A percentile compares a stretch with the other conserved stretches of the same genome.
Evolutionary conservation across 2,888 invertebrate genomes (phyloP).

Genomic region (Ochropleura plecta): DNA sequence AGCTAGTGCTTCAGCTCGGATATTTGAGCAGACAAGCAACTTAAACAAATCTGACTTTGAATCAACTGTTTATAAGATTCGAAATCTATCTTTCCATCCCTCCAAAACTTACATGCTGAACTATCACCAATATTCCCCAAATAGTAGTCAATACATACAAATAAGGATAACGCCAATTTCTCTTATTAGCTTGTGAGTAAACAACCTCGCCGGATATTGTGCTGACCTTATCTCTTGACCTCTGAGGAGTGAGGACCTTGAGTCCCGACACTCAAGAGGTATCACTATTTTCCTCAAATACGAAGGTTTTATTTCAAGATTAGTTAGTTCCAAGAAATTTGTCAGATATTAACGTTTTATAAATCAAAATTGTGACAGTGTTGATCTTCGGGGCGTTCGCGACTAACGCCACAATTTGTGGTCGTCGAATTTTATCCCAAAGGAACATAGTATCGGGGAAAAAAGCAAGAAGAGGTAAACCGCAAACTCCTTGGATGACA

Average conservation of each 20-base stretch:
- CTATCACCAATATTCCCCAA: slow-evolving; percentile 1
- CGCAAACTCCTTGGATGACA: too few relatives aligned
- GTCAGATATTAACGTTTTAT: neutral
- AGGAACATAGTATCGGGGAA: too few relatives aligned
- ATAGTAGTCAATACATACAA: slow-evolving; percentile 10
- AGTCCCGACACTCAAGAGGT: slow-evolving; percentile 21
- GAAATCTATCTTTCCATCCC: neutral
- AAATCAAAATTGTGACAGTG: neutral
- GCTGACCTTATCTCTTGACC: slow-evolving; percentile 41
- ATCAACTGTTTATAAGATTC: neutral
- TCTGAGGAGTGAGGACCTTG: slow-evolving; percentile 30
- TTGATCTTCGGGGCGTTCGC: neutral
- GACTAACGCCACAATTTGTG: neutral
- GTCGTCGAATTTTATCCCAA: too few relatives aligned
- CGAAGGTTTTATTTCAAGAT: slow-evolving; percentile 17
- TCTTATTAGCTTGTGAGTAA: slow-evolving; percentile 26
- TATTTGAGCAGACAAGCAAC: neutral
- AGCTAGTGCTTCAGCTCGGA: neutral
- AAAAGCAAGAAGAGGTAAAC: too few relatives aligned
- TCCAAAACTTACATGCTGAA: neutral
- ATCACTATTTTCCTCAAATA: slow-evolving; percentile 44
- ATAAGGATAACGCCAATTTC: slow-evolving; percentile 37
- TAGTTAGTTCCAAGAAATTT: neutral
- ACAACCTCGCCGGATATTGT: slow-evolving; percentile 36
- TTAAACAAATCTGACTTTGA: neutral